phyloP scores from a whole-genome alignment of 2,113 vertebrate species.

The Microcebus lehilahytsara region DNA sequence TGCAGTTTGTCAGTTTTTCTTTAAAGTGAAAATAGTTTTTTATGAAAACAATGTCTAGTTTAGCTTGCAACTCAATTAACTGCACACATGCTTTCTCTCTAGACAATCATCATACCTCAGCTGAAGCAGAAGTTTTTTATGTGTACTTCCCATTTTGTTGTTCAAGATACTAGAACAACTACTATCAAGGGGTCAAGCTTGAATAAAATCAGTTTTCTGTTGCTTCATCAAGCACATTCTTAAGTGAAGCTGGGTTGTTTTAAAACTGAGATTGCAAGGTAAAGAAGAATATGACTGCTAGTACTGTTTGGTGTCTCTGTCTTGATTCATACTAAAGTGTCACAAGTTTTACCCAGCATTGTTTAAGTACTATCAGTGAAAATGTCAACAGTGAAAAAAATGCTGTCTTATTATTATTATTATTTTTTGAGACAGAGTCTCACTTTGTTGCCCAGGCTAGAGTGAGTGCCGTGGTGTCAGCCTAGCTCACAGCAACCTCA shows the following conservation, averaged over 20 bases:
- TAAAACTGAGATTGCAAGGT: neutral
- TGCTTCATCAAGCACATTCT: neutral
- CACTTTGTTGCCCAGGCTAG: too few species aligned
- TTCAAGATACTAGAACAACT: neutral
- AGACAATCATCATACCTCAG: neutral
- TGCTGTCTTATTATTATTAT: neutral
- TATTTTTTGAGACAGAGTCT: too few species aligned
- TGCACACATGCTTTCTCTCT: neutral
- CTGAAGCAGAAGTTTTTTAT: neutral
- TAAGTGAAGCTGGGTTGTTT: neutral
- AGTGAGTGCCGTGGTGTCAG: too few species aligned
- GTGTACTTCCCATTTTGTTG: neutral
- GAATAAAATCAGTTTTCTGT: neutral
- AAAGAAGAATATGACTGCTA: neutral
- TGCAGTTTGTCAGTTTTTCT: conserved; percentile 17
- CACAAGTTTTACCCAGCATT: neutral
- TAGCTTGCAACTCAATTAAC: neutral
- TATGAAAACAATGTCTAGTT: conserved; percentile 15
- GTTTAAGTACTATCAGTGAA: neutral
- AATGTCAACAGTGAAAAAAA: neutral
- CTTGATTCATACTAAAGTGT: neutral
- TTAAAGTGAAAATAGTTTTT: neutral
- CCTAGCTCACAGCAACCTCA: too few species aligned
- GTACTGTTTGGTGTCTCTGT: neutral
- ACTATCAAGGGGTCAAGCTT: neutral